Base-by-base conservation (phyloP, 30 jellyfish, hydroid and myxozoan genomes). In the Mastigias papua region DNA sequence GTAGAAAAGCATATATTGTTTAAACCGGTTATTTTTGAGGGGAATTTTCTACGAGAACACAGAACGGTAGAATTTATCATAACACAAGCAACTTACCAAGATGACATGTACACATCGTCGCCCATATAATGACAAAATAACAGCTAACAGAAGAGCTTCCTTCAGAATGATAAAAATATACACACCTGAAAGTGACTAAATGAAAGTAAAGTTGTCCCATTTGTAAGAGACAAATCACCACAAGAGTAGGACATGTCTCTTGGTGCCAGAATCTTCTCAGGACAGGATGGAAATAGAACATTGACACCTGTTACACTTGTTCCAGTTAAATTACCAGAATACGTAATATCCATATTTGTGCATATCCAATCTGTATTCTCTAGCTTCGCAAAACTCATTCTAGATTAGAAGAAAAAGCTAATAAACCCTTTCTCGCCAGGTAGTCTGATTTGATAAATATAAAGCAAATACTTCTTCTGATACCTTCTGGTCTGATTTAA, bases 341-440 rank as follows among this genome's bases (percentile, higher is more conserved):
- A 87, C n/a, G 88, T 78, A 17, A 87, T 87, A 13, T 34, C 65
- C 73, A 87, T 4, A 1, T 48, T 50, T 2, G 81, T 30, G 54
- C 86, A 76, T 25, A 71, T 42, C 96, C 96, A 87, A 54, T 75
- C 96, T 2, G 73, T 57, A 64, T 65, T 46, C 27, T 81, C 57
- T 20, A 69, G 58, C 64, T 69, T 78, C 30, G 15, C 69, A 71
- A 87, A 87, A 15, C 48, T 48, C 90, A 87, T 78, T 48, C 89
- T 85, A 0, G 20, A 29, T 21, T 28, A 27, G 46, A 33, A 37
- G 19, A 29, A 23, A 33, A 22, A 48, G 7, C 15, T 9, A 37
- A 78, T 28, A 19, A 13, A 2, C 60, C 16, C 60, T 46, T 16
- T 46, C 60, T 46, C 60, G 8, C 60, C 16, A 46, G 60, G 60